Percentiles rank a stretch among this genome's conserved stretches.
phyloP scores from a whole-genome alignment of 2,888 invertebrate genomes.

The Spodoptera exigua region DNA sequence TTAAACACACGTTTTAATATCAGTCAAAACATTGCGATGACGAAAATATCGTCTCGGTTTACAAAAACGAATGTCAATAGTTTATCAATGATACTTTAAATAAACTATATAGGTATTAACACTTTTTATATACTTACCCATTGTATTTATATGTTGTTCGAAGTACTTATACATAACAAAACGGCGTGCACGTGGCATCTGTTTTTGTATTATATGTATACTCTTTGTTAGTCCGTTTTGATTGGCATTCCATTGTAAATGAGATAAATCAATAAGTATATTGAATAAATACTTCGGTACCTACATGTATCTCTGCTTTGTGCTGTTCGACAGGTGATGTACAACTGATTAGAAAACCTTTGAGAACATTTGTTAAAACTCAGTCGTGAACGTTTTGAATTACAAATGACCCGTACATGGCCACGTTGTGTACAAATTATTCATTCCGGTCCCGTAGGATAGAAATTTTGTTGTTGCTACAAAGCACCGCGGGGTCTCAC shows the following conservation, averaged over 20 bases:
- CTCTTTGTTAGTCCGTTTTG: constrained; percentile 6
- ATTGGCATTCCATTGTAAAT: constrained; percentile 32
- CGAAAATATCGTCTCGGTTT: constrained; percentile 27
- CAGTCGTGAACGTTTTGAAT: no score
- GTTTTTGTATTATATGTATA: constrained; percentile 19
- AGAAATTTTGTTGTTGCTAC: no score
- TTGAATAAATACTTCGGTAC: not conserved
- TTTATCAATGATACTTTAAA: constrained; percentile 40
- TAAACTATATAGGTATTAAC: constrained; percentile 19
- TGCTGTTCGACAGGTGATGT: not conserved
- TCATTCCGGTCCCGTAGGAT: no score
- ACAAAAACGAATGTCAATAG: constrained; percentile 35
- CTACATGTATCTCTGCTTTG: constrained; percentile 32
- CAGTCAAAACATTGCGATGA: constrained; percentile 32
- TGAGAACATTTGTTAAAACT: no score
- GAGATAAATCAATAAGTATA: constrained; percentile 20
- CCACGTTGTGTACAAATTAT: no score
- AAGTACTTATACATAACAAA: not conserved
- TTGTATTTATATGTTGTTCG: no score
- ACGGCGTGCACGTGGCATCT: constrained; percentile 24
- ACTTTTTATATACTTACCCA: constrained; percentile 20
- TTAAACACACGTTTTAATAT: constrained; percentile 13
- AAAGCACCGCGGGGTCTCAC: no score
- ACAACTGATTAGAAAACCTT: no score
- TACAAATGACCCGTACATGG: no score